Evolutionary conservation across 1,140 invertebrate species (phyloP), one percentile per base, ranked within the genome.

Genomic region (Tigriopus japonicus): DNA sequence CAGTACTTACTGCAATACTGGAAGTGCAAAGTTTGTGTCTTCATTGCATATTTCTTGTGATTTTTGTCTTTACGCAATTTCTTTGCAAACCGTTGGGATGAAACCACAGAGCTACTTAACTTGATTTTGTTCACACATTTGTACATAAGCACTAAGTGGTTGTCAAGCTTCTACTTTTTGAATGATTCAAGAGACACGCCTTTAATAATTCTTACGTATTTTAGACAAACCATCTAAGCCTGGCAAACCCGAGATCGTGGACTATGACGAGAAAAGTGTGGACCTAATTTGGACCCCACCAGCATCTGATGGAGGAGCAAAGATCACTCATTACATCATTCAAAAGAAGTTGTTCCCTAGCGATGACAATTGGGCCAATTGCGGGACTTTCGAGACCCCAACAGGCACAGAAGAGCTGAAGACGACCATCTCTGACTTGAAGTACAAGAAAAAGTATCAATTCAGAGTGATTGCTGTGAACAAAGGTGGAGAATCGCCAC

Each of bases 401-500:
- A 60, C 58, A 2, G 58, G 58, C 13, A 10, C 86, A n/a, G 80
- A 80, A 65, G 74, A 80, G 58, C 71, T 81, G 0, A 80, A 83
- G 63, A 87, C 80, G 42, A 84, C 85, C 71, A 84, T 98, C 14
- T 79, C 81, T 17, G 87, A 86, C 65, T 72, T 98, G 2, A 89
- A 87, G 64, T 87, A 95, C 72, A 83, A 87, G 49, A 84, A 84
- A 43, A 86, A 94, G 72, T 96, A 90, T 72, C 86, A 96, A 71
- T 98, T 98, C 77, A 77, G 94, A 59, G 80, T 98, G 1, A 80
- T 88, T 65, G 93, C 95, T 10, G 84, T 96, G 17, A 99, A 98
- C 74, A 95, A 96, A 74, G 93, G 91, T 53, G 95, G 96, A 49
- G 80, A 77, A 6, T 92, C 90, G 1, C 83, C 85, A 49, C 82